Percentiles rank a stretch among this genome's conserved stretches.
These are phyloP conservation scores for Hemiscyllium ocellatum DNA, from an alignment of 2,113 vertebrate genomes.

Conservation along the genomic window DNA sequence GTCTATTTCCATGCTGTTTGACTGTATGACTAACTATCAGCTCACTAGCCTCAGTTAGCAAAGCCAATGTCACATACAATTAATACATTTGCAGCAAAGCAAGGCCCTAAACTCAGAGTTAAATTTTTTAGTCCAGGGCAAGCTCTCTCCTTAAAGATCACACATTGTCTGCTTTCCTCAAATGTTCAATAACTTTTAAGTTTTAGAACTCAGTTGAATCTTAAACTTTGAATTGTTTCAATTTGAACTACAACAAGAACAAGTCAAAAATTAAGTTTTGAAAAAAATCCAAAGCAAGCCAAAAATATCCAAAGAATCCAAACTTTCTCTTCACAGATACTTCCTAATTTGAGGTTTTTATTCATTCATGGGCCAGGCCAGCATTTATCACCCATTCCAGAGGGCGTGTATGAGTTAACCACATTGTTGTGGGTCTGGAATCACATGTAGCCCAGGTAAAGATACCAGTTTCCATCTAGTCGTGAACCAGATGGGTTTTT, in stretches of 20 bases:
- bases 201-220: neutral
- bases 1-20: neutral
- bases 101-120: neutral
- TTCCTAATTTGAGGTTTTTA: neutral
- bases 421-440: no score
- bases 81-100: neutral
- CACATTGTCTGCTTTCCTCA: neutral
- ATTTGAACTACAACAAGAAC: neutral
- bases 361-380: no score
- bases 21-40: neutral
- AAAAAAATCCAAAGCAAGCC: neutral
- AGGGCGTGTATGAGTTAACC: no score
- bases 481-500: no score
- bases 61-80: neutral
- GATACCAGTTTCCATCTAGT: no score
- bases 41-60: neutral
- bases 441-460: no score
- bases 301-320: no score
- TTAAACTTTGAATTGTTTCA: neutral
- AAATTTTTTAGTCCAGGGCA: neutral
- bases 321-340: neutral
- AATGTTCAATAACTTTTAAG: neutral
- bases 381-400: no score
- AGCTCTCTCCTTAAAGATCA: neutral
- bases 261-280: neutral